These are phyloP conservation scores for Parnassius orleans DNA, from an alignment of 2,888 invertebrate genomes.

Conservation along the genomic window DNA sequence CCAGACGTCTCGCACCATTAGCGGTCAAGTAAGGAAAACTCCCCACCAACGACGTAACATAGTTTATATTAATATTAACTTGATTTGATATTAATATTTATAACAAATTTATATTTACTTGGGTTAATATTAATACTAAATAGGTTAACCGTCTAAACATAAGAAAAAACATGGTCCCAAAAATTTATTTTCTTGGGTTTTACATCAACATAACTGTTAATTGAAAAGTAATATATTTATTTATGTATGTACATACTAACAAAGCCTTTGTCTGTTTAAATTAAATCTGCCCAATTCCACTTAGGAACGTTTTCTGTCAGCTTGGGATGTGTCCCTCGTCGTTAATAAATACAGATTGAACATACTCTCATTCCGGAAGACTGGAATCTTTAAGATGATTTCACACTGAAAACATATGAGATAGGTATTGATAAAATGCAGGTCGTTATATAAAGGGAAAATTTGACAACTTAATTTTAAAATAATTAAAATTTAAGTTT, in stretches of 20 bases:
- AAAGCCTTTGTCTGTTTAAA: slow-evolving; percentile 11
- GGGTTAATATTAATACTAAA: no score
- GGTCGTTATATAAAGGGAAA: background rate
- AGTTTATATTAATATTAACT: no score
- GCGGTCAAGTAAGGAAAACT: no score
- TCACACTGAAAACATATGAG: background rate
- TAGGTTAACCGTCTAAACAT: no score
- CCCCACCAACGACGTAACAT: no score
- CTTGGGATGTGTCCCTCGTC: slow-evolving; percentile 32
- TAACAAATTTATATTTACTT: no score
- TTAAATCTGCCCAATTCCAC: slow-evolving; percentile 10
- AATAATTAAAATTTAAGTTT: no score
- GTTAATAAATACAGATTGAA: slow-evolving; percentile 38
- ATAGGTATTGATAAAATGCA: background rate
- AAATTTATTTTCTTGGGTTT: background rate
- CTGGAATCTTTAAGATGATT: background rate
- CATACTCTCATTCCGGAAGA: slow-evolving; percentile 14
- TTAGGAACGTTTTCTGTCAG: slow-evolving; percentile 10
- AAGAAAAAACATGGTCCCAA: no score
- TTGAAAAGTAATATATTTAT: background rate
- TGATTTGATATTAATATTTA: no score
- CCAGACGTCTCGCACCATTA: no score
- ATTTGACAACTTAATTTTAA: no score
- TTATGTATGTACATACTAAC: background rate
- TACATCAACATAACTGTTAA: background rate